Evolutionary conservation across 1,140 invertebrate species (phyloP), one percentile per base, ranked within the genome.

Genomic region (Dermatophagoides farinae): DNA sequence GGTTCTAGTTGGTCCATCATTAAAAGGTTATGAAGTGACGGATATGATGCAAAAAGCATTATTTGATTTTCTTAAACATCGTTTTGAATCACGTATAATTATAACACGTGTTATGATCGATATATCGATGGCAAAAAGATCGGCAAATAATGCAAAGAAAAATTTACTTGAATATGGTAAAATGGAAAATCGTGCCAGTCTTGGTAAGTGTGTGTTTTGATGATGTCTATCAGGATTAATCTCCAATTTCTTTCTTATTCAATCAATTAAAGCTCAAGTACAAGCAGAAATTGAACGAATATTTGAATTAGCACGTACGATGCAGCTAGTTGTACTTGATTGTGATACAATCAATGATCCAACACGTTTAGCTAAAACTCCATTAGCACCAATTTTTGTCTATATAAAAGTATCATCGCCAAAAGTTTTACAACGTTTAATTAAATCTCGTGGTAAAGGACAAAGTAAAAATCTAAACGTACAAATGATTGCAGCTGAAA

Each of bases 1-100:
- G 37, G 93, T 99, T 43, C 77, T 99, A 64, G 93, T 99, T 62
- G 96, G 96, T 59, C 96, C 96, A 58, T 97, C 92, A 58, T 80
- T 99, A 62, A 99, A 99, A 69, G 61, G 95, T 63, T 98, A 98
- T 76, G 93, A 98, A 76, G 95, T 99, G 61, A 99, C 96, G 41
- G 96, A 99, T 72, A 98, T 99, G 95, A 98, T 99, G 95, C 95
- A 98, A 74, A 98, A 98, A 76, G 95, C 95, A 61, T 81, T 99
- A 66, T 98, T 99, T 74, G 95, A 99, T 77, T 98, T 89, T 76
- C 78, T 99, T 53, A 97, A 97, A 75, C 89, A 95, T 75, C 80
- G 84, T 62, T 98, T 97, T 73, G 89, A 95, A 76, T 88, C 88
- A 73, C 83, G 92, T 76, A 97, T 99, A 71, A 98, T 98, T 70